Evolutionary conservation across 2,113 vertebrate species (phyloP).

Genomic region (Nothoprocta pentlandii): DNA sequence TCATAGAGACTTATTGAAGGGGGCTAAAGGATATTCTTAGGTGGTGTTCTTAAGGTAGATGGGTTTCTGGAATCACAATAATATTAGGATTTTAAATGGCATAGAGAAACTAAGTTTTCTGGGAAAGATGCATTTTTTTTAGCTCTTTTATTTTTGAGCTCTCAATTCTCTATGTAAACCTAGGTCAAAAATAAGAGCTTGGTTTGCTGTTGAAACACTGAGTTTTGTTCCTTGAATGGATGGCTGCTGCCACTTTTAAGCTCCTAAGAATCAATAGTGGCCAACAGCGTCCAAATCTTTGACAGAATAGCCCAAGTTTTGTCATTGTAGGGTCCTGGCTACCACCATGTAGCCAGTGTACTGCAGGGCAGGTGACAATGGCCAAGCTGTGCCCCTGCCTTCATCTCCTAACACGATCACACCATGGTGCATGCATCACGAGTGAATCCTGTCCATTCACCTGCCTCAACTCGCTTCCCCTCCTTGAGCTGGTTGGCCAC

Average conservation of each 20-base stretch:
- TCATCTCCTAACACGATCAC: fast-evolving
- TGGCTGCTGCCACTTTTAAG: neutral
- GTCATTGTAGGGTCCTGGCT: neutral
- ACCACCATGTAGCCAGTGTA: neutral
- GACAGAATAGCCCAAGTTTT: neutral
- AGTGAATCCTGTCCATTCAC: slow-evolving; percentile 61
- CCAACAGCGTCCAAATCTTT: neutral
- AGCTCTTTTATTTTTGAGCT: neutral
- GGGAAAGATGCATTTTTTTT: neutral
- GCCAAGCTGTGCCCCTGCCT: neutral
- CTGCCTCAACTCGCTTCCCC: slow-evolving; percentile 84
- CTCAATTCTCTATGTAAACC: neutral
- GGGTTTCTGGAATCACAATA: neutral
- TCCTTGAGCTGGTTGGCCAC: slow-evolving; percentile 85
- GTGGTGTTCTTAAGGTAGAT: neutral
- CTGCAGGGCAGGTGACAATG: neutral
- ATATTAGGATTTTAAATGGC: neutral
- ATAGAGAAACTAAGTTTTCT: neutral
- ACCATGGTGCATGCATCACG: fast-evolving
- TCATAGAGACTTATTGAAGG: neutral
- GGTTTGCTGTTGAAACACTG: neutral
- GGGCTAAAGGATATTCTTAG: neutral
- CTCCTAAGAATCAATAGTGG: neutral
- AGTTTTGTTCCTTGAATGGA: neutral
- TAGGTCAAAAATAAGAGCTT: neutral